Percentiles rank a stretch among this genome's conserved stretches.
Evolutionary conservation across 2,113 vertebrate species (phyloP).

Genomic region (Chamaetylas fuelleborni): DNA sequence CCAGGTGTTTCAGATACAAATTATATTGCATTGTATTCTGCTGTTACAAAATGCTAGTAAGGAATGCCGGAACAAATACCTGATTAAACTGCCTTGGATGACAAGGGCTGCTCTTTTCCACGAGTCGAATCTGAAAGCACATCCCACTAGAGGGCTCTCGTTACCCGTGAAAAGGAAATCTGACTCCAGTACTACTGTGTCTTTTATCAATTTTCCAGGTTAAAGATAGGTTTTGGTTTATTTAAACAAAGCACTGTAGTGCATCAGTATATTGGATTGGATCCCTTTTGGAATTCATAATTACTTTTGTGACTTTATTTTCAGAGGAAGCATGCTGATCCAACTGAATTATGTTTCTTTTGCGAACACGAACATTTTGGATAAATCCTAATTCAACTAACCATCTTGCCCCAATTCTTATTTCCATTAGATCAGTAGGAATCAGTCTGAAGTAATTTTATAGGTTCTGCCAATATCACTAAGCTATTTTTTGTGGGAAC

Average conservation of each 20-base stretch:
- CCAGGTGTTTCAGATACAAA: not conserved
- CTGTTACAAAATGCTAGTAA: not conserved
- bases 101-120: too few relatives aligned
- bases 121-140: fast-evolving
- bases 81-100: not conserved
- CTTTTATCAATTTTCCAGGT: not conserved
- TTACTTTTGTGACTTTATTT: not conserved
- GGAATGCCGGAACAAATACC: not conserved
- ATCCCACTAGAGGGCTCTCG: constrained; percentile 74
- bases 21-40: not conserved
- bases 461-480: not conserved
- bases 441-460: not conserved
- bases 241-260: not conserved
- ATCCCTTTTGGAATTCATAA: not conserved
- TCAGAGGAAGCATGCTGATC: not conserved
- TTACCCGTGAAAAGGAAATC: constrained; percentile 28
- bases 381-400: not conserved
- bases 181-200: fast-evolving
- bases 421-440: not conserved
- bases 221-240: not conserved
- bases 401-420: not conserved
- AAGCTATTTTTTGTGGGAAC: not conserved
- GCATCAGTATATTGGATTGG: not conserved
- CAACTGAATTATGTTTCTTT: not conserved
- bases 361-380: not conserved